phyloP scores from a whole-genome alignment of 1,140 invertebrate species.

The Pseudobourletiella spinata region DNA sequence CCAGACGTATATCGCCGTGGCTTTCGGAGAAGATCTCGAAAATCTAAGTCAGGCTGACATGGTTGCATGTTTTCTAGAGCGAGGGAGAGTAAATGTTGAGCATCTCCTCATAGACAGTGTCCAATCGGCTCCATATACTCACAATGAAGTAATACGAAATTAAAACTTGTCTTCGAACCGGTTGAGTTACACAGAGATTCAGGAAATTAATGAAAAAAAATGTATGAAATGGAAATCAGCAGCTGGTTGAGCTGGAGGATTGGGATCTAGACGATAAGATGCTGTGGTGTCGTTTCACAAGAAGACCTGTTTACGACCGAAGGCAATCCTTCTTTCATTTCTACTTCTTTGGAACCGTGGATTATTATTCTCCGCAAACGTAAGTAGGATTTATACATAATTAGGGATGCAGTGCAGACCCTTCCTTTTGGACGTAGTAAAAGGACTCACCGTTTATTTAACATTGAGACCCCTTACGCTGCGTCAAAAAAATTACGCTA shows the following conservation, averaged over 20 bases:
- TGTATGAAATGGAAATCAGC: no score
- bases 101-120: slow-evolving; percentile 30
- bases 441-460: no score
- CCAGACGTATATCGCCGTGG: slow-evolving; percentile 31
- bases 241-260: slow-evolving; percentile 27
- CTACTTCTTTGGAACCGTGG: slow-evolving; percentile 23
- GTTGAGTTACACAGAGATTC: no score
- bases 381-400: slow-evolving; percentile 8
- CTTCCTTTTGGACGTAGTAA: no score
- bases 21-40: slow-evolving; percentile 28
- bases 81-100: slow-evolving; percentile 24
- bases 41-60: slow-evolving; percentile 28
- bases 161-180: no score
- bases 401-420: no score
- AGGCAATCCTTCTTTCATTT: slow-evolving; percentile 22
- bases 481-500: no score
- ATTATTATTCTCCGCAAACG: slow-evolving; percentile 18
- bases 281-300: slow-evolving; percentile 32
- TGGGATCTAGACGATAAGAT: slow-evolving; percentile 28
- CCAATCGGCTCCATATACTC: slow-evolving; percentile 4
- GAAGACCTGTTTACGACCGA: slow-evolving; percentile 12
- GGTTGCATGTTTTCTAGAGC: slow-evolving; percentile 28
- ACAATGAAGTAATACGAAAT: slow-evolving; percentile 23
- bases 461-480: no score
- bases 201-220: no score